phyloP scores from a whole-genome alignment of 1,140 invertebrate genomes.

The Bathynomus jamesi region DNA sequence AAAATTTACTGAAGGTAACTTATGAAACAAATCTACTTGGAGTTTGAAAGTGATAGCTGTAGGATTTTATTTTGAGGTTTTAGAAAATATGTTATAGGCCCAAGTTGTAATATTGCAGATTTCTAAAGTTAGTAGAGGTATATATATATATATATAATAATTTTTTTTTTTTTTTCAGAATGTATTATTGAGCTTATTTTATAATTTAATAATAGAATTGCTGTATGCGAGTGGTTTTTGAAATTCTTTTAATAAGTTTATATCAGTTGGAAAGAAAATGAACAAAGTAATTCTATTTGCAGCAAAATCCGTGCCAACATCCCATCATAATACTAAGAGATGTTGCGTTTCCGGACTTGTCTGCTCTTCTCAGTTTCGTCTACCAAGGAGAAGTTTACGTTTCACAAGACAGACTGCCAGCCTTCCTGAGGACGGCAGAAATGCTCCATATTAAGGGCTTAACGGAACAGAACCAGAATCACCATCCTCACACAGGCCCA shows the following conservation, averaged over 20 bases:
- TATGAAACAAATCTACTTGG: too few relatives aligned
- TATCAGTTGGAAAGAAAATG: background rate
- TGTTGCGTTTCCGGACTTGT: constrained; percentile 46
- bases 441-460: constrained; percentile 57
- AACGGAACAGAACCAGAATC: constrained; percentile 42
- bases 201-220: background rate
- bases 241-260: background rate
- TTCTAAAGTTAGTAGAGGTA: background rate
- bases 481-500: constrained; percentile 9
- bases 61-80: too few relatives aligned
- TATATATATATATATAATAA: background rate
- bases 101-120: background rate
- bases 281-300: constrained; percentile 31
- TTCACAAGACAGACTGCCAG: constrained; percentile 54
- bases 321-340: constrained; percentile 51
- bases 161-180: background rate
- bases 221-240: background rate
- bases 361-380: constrained; percentile 49
- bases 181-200: background rate
- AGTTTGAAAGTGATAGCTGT: too few relatives aligned
- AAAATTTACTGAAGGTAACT: constrained; percentile 66
- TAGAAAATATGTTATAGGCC: too few relatives aligned
- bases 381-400: constrained; percentile 58
- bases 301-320: constrained; percentile 50
- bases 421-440: constrained; percentile 57